Base-by-base conservation (phyloP, 2,797 vertebrate genomes). In the Botia kubotai region DNA sequence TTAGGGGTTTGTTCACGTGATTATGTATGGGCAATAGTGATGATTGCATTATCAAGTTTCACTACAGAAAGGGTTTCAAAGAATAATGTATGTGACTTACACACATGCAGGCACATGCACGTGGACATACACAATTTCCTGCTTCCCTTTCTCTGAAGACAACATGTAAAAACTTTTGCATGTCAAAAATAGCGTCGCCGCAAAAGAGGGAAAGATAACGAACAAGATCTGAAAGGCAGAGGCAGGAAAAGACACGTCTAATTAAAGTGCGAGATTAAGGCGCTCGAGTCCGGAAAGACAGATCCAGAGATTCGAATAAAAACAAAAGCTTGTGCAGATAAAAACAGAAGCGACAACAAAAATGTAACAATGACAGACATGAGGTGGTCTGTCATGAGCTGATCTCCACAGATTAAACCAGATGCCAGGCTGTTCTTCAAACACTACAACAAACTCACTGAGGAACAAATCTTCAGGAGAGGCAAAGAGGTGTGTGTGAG, bases 341-440 rank as follows among this genome's bases (percentile, higher is more conserved):
- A 66, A 39, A n/a, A 66, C 39, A 33, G 8, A 66, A 4, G 33
- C 16, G 43, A 26, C 29, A 67, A 72, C 21, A 29, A 33, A 43
- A 36, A 55, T 33, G 60, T 3, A 33, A 29, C 53, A 50, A 62
- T 19, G 43, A 71, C 11, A 26, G 63, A 50, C 23, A 60, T 0
- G 19, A 72, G 77, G 57, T 6, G 19, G n/a, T 72, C 68, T 65
- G 68, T 79, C 68, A 39, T 26, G 16, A 72, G 33, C 13, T 53
- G 78, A 46, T 72, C 58, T 55, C 19, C 55, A 63, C 6, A 73
- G 60, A 80, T 72, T 46, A 73, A 72, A 79, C 6, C 60, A 72
- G 58, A 63, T 29, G n/a, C 36, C 57, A 63, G 23, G 69, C 14
- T 53, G 68, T 66, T 67, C 62, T 57, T 66, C 36, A 79, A 79